phyloP scores from a whole-genome alignment of 2,113 vertebrate genomes.

The Zootoca vivipara region DNA sequence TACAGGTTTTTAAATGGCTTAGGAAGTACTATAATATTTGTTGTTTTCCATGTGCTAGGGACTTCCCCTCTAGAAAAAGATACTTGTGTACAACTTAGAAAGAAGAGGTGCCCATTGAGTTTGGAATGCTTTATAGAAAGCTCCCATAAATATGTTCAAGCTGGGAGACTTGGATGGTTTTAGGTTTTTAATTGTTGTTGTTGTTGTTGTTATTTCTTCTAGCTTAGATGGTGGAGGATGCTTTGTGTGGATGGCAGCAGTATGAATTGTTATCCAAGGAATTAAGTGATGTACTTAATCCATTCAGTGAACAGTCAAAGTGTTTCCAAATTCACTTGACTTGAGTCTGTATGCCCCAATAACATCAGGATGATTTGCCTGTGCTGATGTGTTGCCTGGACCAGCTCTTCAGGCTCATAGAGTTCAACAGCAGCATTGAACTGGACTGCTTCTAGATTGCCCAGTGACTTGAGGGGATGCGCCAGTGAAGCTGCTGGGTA shows the following conservation, averaged over 20 bases:
- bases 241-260: neutral
- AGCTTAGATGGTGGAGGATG: neutral
- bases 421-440: neutral
- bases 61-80: too few species aligned
- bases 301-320: neutral
- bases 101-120: too few species aligned
- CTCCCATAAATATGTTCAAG: too few species aligned
- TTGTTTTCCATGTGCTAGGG: too few species aligned
- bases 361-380: conserved; percentile 11
- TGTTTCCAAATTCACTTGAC: neutral
- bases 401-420: neutral
- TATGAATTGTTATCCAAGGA: neutral
- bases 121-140: too few species aligned
- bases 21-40: too few species aligned
- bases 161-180: too few species aligned
- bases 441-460: conserved; percentile 71
- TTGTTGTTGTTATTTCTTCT: too few species aligned
- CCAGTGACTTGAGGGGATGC: conserved; percentile 66
- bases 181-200: too few species aligned
- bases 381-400: neutral
- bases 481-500: conserved; percentile 70
- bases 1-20: too few species aligned
- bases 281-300: too few species aligned
- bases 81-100: too few species aligned
- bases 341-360: neutral